phyloP scores from a whole-genome alignment of 2,113 vertebrate genomes.

The Hippocampus zosterae region DNA sequence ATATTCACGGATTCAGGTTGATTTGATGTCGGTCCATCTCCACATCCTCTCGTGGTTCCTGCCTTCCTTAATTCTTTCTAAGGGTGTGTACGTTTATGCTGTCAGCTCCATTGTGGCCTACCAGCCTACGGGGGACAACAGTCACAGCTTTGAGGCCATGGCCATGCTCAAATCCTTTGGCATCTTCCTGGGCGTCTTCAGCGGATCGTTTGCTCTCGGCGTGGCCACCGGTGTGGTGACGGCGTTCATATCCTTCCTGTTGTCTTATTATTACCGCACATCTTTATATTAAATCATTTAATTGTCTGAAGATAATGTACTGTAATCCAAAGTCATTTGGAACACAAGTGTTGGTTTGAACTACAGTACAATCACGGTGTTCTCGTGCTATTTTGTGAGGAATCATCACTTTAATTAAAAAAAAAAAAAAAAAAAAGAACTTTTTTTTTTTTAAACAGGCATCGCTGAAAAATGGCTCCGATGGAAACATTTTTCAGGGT shows the following conservation, averaged over 20 bases:
- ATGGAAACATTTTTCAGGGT: too few species aligned
- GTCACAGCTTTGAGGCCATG: slow-evolving; percentile 89
- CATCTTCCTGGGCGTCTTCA: slow-evolving; percentile 92
- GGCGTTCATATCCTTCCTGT: slow-evolving; percentile 88
- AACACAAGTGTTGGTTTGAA: too few species aligned
- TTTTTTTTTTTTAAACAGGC: too few species aligned
- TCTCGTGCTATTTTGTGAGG: too few species aligned
- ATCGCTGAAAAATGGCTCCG: too few species aligned
- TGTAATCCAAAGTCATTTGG: too few species aligned
- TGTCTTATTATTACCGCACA: neutral
- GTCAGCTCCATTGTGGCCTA: slow-evolving; percentile 90
- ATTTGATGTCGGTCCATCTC: neutral
- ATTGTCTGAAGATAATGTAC: too few species aligned
- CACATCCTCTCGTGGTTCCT: neutral
- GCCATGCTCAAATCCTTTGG: slow-evolving; percentile 92
- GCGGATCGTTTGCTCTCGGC: slow-evolving; percentile 92
- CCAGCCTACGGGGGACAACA: slow-evolving; percentile 89
- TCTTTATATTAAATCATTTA: too few species aligned
- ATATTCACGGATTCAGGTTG: neutral
- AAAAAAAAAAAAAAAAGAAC: too few species aligned
- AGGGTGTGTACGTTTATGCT: neutral
- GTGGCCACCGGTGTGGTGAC: slow-evolving; percentile 92
- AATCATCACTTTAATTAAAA: too few species aligned
- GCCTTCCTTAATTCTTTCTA: too few species aligned
- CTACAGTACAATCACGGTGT: too few species aligned